Conservation (phyloP, 2,797 vertebrate genomes). For the Phalanger gymnotis region DNA sequence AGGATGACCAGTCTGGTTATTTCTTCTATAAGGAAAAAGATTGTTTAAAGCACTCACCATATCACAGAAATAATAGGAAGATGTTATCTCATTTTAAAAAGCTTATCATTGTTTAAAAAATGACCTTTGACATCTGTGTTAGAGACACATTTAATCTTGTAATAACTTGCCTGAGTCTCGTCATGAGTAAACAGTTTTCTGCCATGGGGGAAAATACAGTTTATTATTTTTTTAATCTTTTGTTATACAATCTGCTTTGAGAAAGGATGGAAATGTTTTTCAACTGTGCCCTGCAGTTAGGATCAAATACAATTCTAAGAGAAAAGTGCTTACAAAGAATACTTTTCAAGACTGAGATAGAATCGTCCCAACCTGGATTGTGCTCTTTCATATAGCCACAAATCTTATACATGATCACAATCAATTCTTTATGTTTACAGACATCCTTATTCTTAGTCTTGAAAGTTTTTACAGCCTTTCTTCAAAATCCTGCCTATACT, state of each 20-base stretch:
- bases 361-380: not conserved
- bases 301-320: slow-evolving; percentile 14
- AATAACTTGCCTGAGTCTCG: slow-evolving; percentile 28
- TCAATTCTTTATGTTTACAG: slow-evolving; percentile 5
- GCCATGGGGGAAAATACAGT: not conserved
- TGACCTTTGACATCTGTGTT: not conserved
- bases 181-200: slow-evolving; percentile 20
- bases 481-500: slow-evolving; percentile 13
- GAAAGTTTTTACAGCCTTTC: slow-evolving; percentile 43
- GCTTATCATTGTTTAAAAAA: not conserved
- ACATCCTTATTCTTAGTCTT: not conserved
- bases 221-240: slow-evolving; percentile 4
- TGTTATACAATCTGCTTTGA: not conserved
- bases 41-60: slow-evolving; percentile 14
- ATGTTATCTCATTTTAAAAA: not conserved
- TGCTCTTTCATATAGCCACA: not conserved
- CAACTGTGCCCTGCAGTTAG: slow-evolving; percentile 13
- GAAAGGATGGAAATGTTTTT: not conserved
- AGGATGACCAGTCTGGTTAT: not conserved
- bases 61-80: slow-evolving; percentile 11
- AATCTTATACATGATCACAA: slow-evolving; percentile 27
- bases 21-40: not conserved
- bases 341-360: not conserved
- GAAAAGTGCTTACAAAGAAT: slow-evolving; percentile 8
- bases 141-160: slow-evolving; percentile 49